Evolutionary conservation across 2,797 vertebrate species (phyloP).

Genomic region (Tokudaia muenninki): DNA sequence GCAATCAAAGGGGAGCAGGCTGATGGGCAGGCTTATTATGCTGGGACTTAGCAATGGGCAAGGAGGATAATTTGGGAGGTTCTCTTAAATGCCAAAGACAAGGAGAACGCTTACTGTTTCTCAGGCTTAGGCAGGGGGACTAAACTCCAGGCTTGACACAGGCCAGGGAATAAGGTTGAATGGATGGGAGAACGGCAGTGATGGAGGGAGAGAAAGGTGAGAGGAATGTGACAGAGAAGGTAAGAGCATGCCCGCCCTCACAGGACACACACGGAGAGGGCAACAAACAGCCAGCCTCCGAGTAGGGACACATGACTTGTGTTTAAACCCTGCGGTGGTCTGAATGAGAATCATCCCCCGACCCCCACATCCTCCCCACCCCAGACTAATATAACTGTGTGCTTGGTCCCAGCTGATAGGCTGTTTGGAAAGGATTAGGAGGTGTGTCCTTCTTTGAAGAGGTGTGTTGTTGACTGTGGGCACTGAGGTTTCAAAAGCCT

Average conservation of each 20-base stretch:
- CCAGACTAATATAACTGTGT: neutral
- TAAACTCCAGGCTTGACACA: neutral
- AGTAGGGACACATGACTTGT: neutral
- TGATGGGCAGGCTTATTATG: neutral
- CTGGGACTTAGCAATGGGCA: neutral
- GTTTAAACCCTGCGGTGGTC: neutral
- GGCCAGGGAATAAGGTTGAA: neutral
- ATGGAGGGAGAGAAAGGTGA: neutral
- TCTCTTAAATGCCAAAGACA: neutral
- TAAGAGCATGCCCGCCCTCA: neutral
- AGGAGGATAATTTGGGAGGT: neutral
- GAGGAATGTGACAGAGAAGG: neutral
- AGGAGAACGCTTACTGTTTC: neutral
- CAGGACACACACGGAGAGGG: neutral
- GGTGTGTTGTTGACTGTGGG: neutral
- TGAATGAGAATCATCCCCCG: neutral
- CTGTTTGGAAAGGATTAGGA: neutral
- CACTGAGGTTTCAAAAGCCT: neutral
- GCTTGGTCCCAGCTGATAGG: neutral
- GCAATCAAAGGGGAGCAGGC: neutral
- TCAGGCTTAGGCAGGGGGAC: slow-evolving; percentile 1
- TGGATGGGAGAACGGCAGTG: neutral
- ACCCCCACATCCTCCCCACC: too few relatives aligned
- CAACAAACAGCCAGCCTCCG: neutral
- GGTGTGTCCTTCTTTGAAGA: neutral